Evolutionary conservation across 1,140 invertebrate genomes (phyloP).

Genomic region (Papilio helenus): DNA sequence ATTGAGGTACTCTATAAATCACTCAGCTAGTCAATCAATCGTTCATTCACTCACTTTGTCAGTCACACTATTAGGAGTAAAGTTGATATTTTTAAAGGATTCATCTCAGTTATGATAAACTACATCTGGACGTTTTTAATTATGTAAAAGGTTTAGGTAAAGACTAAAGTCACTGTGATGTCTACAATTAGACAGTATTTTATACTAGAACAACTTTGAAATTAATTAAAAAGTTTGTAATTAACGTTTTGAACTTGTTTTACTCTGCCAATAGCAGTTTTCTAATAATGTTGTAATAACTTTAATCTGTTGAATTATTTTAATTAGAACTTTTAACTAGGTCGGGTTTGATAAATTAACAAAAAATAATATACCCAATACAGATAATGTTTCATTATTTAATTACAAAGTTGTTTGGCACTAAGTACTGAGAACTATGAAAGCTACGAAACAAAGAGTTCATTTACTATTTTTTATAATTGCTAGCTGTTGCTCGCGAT

Average conservation of each 20-base stretch:
- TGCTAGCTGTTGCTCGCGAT: too few species aligned
- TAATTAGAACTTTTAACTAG: background rate
- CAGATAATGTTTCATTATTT: too few species aligned
- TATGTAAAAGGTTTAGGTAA: background rate
- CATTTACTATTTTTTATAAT: too few species aligned
- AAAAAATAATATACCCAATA: too few species aligned
- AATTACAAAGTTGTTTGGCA: too few species aligned
- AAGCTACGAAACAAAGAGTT: too few species aligned
- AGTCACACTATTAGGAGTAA: background rate
- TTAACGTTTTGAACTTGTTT: background rate
- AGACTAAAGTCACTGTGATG: conserved; percentile 25
- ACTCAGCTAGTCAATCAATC: background rate
- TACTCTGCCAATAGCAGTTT: conserved; percentile 10
- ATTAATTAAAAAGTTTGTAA: conserved; percentile 18
- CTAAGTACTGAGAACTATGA: too few species aligned
- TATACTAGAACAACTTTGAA: conserved; percentile 9
- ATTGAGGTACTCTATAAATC: too few species aligned
- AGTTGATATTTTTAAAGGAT: background rate
- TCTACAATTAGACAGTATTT: background rate
- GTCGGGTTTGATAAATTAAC: background rate
- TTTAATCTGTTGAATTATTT: background rate
- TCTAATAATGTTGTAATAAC: background rate
- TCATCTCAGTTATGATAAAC: background rate
- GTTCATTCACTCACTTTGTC: background rate
- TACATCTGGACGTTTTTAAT: background rate